Conservation (phyloP, 2,797 vertebrate species). For the Iguana delicatissima region DNA sequence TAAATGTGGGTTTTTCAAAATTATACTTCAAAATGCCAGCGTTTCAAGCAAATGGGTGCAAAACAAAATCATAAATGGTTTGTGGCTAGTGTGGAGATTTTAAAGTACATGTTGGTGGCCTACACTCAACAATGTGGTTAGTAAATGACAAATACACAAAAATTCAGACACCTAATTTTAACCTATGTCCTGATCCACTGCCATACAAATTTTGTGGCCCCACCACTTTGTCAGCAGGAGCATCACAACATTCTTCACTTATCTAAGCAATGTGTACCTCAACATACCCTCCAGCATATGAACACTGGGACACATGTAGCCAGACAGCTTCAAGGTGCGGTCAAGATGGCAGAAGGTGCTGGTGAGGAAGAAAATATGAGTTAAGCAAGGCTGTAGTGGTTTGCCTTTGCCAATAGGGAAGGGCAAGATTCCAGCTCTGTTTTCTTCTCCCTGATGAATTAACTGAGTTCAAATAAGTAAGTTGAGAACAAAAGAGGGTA, state of each 20-base stretch:
- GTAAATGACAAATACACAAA: not conserved
- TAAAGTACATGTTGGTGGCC: not conserved
- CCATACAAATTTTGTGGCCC: not conserved
- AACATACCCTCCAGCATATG: not conserved
- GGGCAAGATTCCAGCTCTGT: not conserved
- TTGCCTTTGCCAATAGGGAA: too few relatives aligned
- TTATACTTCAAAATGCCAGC: slow-evolving; percentile 31
- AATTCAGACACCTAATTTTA: not conserved
- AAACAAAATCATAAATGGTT: slow-evolving; percentile 51
- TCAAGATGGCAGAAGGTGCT: too few relatives aligned
- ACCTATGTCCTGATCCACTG: too few relatives aligned
- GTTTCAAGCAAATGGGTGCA: slow-evolving; percentile 49
- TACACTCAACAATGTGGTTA: not conserved
- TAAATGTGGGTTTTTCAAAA: not conserved
- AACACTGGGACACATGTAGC: too few relatives aligned
- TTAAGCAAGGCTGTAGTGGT: too few relatives aligned
- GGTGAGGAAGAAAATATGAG: too few relatives aligned
- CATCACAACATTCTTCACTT: not conserved
- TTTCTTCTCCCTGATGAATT: not conserved
- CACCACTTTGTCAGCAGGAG: not conserved
- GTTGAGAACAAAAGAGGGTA: too few relatives aligned
- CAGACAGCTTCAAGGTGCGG: too few relatives aligned
- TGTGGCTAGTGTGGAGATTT: not conserved
- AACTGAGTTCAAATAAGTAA: not conserved
- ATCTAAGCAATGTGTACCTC: not conserved